Percentiles rank a stretch among this genome's conserved stretches.
These are phyloP conservation scores for Hexactinellida sp. DNA, from an alignment of 37 sponge, comb jelly and placozoan genomes.

Conservation along the genomic window DNA sequence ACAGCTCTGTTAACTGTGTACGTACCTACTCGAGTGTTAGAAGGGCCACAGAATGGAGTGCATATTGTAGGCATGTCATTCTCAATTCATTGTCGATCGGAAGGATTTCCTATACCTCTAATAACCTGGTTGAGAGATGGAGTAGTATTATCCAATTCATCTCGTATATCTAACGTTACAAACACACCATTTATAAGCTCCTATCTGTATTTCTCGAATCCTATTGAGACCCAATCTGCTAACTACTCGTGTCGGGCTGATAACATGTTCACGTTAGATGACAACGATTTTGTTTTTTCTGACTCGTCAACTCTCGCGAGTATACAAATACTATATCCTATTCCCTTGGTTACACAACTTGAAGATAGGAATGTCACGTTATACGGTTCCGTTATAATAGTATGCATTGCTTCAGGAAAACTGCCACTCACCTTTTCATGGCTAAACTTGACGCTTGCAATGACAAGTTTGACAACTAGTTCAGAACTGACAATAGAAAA, in stretches of 20 bases:
- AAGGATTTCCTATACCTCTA: neutral
- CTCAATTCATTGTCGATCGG: neutral
- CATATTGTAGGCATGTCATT: neutral
- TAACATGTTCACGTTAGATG: neutral
- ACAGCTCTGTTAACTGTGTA: neutral
- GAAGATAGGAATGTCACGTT: slow-evolving; percentile 1
- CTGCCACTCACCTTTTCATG: neutral
- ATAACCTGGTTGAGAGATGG: neutral
- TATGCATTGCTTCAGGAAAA: neutral
- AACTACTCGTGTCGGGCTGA: neutral
- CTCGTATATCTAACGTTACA: neutral
- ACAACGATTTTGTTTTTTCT: neutral
- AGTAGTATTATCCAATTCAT: neutral
- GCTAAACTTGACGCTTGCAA: neutral
- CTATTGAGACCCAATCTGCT: neutral
- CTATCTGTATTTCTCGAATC: neutral
- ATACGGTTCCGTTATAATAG: neutral
- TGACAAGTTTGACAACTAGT: neutral
- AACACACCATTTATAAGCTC: neutral
- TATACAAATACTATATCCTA: neutral
- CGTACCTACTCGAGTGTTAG: neutral
- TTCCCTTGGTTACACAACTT: neutral
- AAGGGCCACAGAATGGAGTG: neutral
- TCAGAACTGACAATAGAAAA: neutral
- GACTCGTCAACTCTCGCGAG: neutral